These are phyloP conservation scores for Stenolophus ochropezus DNA, from an alignment of 2,888 invertebrate species.

Conservation along the genomic window DNA sequence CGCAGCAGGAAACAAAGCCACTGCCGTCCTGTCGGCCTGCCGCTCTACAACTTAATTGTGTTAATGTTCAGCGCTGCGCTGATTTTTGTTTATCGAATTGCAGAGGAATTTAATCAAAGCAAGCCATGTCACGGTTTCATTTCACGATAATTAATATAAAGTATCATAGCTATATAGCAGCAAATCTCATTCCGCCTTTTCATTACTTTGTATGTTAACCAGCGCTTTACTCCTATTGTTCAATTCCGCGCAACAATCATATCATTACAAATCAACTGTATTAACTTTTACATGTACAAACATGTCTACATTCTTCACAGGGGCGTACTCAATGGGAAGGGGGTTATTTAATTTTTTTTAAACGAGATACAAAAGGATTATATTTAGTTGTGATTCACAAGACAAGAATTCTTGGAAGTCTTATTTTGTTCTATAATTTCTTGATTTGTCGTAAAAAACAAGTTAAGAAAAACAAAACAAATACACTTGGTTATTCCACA, in stretches of 20 bases:
- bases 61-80: neutral
- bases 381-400: too few species aligned
- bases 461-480: too few species aligned
- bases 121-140: neutral
- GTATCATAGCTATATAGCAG: neutral
- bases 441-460: too few species aligned
- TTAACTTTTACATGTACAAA: too few species aligned
- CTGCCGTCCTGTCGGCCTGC: neutral
- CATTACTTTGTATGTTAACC: neutral
- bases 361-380: too few species aligned
- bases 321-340: too few species aligned
- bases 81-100: constrained; percentile 40
- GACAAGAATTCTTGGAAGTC: too few species aligned
- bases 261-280: neutral
- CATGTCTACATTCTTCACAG: too few species aligned
- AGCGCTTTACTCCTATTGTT: neutral
- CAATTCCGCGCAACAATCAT: neutral
- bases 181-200: neutral
- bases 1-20: neutral
- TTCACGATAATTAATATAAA: neutral
- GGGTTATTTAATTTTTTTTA: too few species aligned
- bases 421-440: too few species aligned
- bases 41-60: constrained; percentile 1
- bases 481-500: too few species aligned
- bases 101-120: constrained; percentile 27